phyloP scores from a whole-genome alignment of 2,113 vertebrate species.

The Pangasianodon gigas region DNA sequence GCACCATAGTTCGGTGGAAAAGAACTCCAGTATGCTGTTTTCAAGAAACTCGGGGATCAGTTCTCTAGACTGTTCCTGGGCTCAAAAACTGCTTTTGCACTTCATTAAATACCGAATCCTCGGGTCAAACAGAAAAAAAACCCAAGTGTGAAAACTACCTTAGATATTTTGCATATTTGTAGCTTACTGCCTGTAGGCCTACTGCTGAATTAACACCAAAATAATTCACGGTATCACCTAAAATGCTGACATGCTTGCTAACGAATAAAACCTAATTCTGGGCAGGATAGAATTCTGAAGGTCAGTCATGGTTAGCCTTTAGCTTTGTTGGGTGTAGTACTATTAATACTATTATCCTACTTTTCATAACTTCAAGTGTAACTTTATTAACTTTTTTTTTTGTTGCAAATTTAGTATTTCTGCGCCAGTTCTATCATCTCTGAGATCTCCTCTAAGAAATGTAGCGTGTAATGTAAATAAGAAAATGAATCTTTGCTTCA shows the following conservation, averaged over 20 bases:
- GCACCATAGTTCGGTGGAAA: background rate
- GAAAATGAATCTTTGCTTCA: conserved; percentile 26
- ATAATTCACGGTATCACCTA: background rate
- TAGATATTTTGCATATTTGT: background rate
- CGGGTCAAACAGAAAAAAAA: background rate
- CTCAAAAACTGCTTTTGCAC: background rate
- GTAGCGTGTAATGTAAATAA: conserved; percentile 31
- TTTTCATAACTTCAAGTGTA: background rate
- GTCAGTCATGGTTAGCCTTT: background rate
- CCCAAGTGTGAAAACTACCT: background rate
- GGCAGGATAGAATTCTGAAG: background rate
- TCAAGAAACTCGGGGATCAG: background rate
- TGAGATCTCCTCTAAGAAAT: conserved; percentile 29
- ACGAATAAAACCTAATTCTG: background rate
- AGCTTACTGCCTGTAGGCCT: background rate
- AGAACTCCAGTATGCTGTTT: background rate
- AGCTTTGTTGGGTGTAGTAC: background rate
- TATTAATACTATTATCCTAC: no score
- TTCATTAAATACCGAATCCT: background rate
- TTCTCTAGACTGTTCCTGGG: background rate
- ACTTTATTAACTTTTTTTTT: background rate
- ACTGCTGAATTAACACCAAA: background rate
- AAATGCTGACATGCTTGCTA: background rate
- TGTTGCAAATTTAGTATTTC: background rate
- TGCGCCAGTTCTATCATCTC: conserved; percentile 8